phyloP scores from a whole-genome alignment of 2,797 vertebrate species.

The Rhinatrema bivittatum region DNA sequence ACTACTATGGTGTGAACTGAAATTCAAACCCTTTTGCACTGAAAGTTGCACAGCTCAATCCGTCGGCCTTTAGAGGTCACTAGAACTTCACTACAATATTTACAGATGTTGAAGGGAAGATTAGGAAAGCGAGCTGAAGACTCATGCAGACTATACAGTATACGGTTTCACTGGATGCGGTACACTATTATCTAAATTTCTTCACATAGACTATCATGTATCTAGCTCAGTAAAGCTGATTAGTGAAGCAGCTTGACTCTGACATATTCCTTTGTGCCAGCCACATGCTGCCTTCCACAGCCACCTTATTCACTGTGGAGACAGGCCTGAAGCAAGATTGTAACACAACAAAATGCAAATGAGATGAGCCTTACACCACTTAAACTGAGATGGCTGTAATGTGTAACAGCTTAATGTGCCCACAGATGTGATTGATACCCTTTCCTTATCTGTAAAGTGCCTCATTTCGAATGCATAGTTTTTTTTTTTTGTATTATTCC shows the following conservation, averaged over 20 bases:
- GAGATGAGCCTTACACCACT: conserved; percentile 68
- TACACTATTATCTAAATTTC: conserved; percentile 66
- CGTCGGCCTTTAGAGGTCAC: conserved; percentile 94
- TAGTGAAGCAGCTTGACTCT: conserved; percentile 69
- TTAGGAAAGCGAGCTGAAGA: conserved; percentile 38
- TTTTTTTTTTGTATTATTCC: conserved; percentile 39
- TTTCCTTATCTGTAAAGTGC: conserved; percentile 29
- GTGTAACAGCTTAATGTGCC: conserved; percentile 56
- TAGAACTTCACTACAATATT: conserved; percentile 77
- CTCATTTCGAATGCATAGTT: conserved; percentile 24
- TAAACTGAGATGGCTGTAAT: conserved; percentile 67
- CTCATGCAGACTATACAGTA: conserved; percentile 25
- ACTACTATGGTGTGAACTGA: too few relatives aligned
- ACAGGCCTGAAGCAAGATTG: conserved; percentile 72
- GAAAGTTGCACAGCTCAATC: conserved; percentile 18
- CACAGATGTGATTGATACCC: conserved; percentile 62
- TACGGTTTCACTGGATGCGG: conserved; percentile 53
- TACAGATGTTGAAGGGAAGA: conserved; percentile 53
- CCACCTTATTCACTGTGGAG: conserved; percentile 69
- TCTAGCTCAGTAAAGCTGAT: conserved; percentile 58
- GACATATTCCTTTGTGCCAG: conserved; percentile 71
- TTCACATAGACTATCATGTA: conserved; percentile 64
- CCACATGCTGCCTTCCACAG: conserved; percentile 49
- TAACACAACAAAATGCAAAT: conserved; percentile 72
- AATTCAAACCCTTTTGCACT: too few relatives aligned